phyloP scores from a whole-genome alignment of 2,888 invertebrate genomes.

The Scaptomyza caliginosa region DNA sequence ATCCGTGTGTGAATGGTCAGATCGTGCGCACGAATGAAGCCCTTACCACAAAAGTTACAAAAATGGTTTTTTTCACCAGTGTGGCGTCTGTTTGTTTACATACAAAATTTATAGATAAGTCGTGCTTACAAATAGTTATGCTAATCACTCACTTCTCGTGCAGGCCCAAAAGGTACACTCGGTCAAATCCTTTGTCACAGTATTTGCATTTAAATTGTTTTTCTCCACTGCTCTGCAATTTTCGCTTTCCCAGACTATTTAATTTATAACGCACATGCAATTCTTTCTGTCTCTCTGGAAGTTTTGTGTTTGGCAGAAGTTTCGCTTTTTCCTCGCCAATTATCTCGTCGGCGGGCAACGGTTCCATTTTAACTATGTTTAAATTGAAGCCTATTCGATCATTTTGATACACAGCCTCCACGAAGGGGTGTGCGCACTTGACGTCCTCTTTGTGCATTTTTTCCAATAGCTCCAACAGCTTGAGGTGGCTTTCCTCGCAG shows the following conservation, averaged over 20 bases:
- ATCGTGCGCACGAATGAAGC: conserved; percentile 85
- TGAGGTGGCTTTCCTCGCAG: conserved; percentile 69
- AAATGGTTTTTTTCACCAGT: conserved; percentile 86
- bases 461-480: conserved; percentile 43
- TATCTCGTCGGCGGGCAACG: background rate
- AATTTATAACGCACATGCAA: conserved; percentile 75
- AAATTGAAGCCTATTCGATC: conserved; percentile 10
- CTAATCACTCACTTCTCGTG: conserved; percentile 84
- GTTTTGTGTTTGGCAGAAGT: background rate
- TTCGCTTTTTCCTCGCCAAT: background rate
- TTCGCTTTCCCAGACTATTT: conserved; percentile 85
- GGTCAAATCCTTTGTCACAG: conserved; percentile 85
- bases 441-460: conserved; percentile 81
- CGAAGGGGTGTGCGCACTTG: conserved; percentile 21
- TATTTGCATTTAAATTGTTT: conserved; percentile 86
- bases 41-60: conserved; percentile 83
- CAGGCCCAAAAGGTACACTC: conserved; percentile 85
- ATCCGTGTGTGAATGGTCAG: conserved; percentile 85
- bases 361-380: conserved; percentile 25
- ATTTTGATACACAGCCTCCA: conserved; percentile 26
- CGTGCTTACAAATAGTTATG: background rate
- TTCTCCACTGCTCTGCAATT: conserved; percentile 85
- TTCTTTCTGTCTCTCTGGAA: background rate
- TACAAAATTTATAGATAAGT: background rate
- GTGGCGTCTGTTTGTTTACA: conserved; percentile 49